Evolutionary conservation across 2,113 vertebrate genomes (phyloP).

Genomic region (Turdus rufiventris): DNA sequence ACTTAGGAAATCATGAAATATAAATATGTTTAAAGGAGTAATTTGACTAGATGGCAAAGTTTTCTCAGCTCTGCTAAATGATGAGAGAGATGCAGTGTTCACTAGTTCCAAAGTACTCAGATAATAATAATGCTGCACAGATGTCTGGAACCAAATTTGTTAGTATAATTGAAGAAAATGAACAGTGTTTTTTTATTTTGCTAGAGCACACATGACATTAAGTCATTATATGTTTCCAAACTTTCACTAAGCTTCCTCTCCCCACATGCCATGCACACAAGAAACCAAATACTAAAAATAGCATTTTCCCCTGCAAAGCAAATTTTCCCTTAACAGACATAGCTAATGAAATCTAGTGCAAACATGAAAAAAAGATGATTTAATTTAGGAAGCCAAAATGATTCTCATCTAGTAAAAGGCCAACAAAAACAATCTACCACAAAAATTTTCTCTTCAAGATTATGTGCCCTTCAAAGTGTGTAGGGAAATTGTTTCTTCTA

Average conservation of each 20-base stretch:
- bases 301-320: background rate
- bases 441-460: background rate
- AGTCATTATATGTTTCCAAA: background rate
- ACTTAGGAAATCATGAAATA: background rate
- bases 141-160: background rate
- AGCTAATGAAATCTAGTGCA: background rate
- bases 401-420: background rate
- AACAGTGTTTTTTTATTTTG: background rate
- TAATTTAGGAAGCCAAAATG: background rate
- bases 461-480: background rate
- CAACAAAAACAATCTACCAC: background rate
- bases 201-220: background rate
- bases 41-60: background rate
- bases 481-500: background rate
- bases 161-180: constrained; percentile 4
- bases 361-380: background rate
- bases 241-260: background rate
- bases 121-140: background rate
- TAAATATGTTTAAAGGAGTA: background rate
- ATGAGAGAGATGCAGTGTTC: background rate
- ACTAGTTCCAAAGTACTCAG: background rate
- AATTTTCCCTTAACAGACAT: background rate
- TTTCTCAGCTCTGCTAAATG: background rate
- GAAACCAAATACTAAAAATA: background rate
- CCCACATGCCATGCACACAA: background rate